Evolutionary conservation across 2,888 invertebrate genomes (phyloP).

Genomic region (Leucoma salicis): DNA sequence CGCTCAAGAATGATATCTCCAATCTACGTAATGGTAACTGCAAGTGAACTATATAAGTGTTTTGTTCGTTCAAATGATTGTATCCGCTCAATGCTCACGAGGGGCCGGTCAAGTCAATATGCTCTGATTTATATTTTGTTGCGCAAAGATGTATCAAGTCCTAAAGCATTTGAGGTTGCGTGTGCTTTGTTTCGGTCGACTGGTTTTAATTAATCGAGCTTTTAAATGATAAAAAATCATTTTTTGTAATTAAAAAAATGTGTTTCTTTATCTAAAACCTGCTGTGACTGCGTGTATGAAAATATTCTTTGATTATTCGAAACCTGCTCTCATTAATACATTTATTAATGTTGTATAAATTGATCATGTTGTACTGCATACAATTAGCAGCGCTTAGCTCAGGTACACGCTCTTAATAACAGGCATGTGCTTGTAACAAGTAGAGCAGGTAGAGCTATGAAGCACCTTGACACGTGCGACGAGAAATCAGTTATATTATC

Average conservation of each 20-base stretch:
- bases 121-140: slow-evolving; percentile 73
- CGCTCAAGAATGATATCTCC: slow-evolving; percentile 51
- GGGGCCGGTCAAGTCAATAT: slow-evolving; percentile 59
- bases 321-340: neutral
- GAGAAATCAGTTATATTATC: neutral
- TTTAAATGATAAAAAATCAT: slow-evolving; percentile 20
- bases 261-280: slow-evolving; percentile 7
- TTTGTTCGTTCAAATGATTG: slow-evolving; percentile 57
- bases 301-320: slow-evolving; percentile 4
- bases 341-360: neutral
- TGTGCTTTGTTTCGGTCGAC: slow-evolving; percentile 27
- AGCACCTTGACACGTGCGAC: neutral
- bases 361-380: neutral
- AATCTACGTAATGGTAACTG: slow-evolving; percentile 73
- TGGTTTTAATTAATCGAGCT: slow-evolving; percentile 17
- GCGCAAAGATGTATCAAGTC: slow-evolving; percentile 59
- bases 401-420: neutral
- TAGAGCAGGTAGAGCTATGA: neutral
- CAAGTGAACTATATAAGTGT: slow-evolving; percentile 69
- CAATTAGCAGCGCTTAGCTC: neutral
- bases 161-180: slow-evolving; percentile 51
- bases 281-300: slow-evolving; percentile 1
- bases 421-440: neutral
- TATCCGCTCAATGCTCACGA: slow-evolving; percentile 67
- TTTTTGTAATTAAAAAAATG: slow-evolving; percentile 5